Evolutionary conservation across 2,113 vertebrate species (phyloP), one percentile per base, ranked within the genome.

Genomic region (Etheostoma cragini): DNA sequence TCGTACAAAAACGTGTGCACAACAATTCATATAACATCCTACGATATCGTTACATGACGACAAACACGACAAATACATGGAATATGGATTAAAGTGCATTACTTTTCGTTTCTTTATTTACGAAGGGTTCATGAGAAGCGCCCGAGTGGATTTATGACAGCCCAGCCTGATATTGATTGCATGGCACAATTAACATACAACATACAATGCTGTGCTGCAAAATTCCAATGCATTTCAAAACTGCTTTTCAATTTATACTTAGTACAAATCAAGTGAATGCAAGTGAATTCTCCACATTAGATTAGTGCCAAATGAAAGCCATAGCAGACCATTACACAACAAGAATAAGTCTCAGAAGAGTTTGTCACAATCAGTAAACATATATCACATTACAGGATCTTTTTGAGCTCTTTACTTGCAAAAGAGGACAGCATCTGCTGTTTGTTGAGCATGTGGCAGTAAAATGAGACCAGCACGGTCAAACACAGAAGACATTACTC

Each of bases 401-500:
- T 42, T 73, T 38, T 22, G 14, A 42, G 17, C 35, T 1, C 12
- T 53, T 53, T 21, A 17, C 0, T 64, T 24, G 19, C 3, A 62
- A 21, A 79, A 22, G 21, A 21, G n/a, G 45, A 60, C 2, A 3
- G 16, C 74, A 61, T 82, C 54, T 49, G 56, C 50, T 77, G 21
- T 82, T 74, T 70, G 17, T 77, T 33, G 22, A 69, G 47, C 60
- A 60, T 65, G 35, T 74, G 83, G 42, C 69, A 61, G 12, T 57
- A 53, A 75, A 49, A 66, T 78, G 66, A 76, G 78, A 79, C 63
- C 56, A 62, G 86, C 53, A 46, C 14, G 24, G 53, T 83, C 54
- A 75, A 75, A 79, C 38, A 21, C 53, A 63, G 77, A 53, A 54
- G 60, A 74, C 72, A 76, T 72, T 52, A 80, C 62, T 74, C 72